Conservation (phyloP, 2,888 invertebrate species). For the Ochlodes sylvanus region DNA sequence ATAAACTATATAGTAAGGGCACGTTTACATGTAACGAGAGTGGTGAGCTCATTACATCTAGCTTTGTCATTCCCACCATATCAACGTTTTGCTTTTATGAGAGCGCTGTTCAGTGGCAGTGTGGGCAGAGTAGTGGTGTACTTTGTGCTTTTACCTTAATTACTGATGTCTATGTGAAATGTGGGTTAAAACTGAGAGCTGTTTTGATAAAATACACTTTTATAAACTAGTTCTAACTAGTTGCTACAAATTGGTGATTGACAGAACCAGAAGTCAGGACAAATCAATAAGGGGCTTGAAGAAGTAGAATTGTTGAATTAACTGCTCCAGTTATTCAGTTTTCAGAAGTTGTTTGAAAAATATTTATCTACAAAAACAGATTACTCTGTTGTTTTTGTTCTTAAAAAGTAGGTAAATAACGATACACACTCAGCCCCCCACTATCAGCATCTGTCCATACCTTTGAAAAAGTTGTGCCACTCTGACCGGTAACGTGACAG, state of each 20-base stretch:
- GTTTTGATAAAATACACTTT: conserved; percentile 20
- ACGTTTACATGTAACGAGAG: conserved; percentile 26
- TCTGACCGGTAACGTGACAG: too few species aligned
- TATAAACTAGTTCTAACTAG: neutral
- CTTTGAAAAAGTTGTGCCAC: too few species aligned
- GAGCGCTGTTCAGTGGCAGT: conserved; percentile 16
- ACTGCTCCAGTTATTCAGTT: too few species aligned
- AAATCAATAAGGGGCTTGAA: too few species aligned
- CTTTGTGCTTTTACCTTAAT: conserved; percentile 37
- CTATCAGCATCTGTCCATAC: too few species aligned
- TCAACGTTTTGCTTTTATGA: conserved; percentile 22
- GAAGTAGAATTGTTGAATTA: too few species aligned
- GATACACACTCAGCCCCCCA: too few species aligned
- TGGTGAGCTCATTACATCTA: conserved; percentile 31
- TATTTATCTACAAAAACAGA: too few species aligned
- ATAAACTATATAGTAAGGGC: neutral
- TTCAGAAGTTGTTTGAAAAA: too few species aligned
- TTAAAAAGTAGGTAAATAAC: too few species aligned
- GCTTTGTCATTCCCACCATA: conserved; percentile 29
- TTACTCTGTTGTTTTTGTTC: too few species aligned
- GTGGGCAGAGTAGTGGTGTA: conserved; percentile 22
- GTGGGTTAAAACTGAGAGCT: conserved; percentile 10
- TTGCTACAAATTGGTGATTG: neutral
- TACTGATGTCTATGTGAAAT: conserved; percentile 24
- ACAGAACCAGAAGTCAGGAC: too few species aligned